phyloP scores from a whole-genome alignment of 1,140 invertebrate genomes.

The Heliconius himera region DNA sequence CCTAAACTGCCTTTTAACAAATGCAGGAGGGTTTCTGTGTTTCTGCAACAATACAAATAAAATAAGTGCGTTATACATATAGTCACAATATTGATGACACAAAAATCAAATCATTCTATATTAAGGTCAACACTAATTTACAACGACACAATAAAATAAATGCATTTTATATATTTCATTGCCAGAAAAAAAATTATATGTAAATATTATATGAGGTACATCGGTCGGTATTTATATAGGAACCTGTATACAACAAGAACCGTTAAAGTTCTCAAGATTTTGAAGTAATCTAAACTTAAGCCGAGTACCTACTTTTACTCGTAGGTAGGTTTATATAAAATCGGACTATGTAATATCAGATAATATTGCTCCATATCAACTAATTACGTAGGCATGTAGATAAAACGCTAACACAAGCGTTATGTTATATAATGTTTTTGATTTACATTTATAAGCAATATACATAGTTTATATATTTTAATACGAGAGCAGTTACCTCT shows the following conservation, averaged over 20 bases:
- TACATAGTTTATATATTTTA: too few relatives aligned
- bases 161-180: too few relatives aligned
- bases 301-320: neutral
- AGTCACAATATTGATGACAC: neutral
- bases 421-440: neutral
- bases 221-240: too few relatives aligned
- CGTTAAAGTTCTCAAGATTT: too few relatives aligned
- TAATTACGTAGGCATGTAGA: neutral
- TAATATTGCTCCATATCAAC: constrained; percentile 23
- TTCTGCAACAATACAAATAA: constrained; percentile 69
- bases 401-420: neutral
- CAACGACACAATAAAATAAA: too few relatives aligned
- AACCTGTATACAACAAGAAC: too few relatives aligned
- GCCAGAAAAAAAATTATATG: too few relatives aligned
- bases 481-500: too few relatives aligned
- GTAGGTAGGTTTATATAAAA: neutral
- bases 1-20: constrained; percentile 87
- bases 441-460: neutral
- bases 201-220: too few relatives aligned
- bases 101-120: too few relatives aligned
- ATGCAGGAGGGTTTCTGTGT: constrained; percentile 85
- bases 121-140: too few relatives aligned
- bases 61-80: neutral
- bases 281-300: neutral
- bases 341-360: constrained; percentile 1